Evolutionary conservation across 2,797 vertebrate genomes (phyloP), one percentile per base, ranked within the genome.

Genomic region (Simalia tracyae): DNA sequence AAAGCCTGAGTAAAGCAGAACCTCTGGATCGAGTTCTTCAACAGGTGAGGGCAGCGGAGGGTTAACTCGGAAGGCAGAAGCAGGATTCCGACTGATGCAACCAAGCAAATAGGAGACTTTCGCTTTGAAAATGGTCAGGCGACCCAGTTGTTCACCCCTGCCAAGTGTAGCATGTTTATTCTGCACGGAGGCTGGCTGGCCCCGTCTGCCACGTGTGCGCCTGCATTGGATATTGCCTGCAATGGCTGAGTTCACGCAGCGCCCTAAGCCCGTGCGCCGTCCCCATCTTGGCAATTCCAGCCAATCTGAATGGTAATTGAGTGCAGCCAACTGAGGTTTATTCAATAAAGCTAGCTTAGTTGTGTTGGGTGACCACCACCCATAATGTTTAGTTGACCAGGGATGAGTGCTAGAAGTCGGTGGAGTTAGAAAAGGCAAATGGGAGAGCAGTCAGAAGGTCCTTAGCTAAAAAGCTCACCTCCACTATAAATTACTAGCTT

Each of bases 11-110:
- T 93, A 97, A 98, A 94, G 99, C 99, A 2, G 98, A 99, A 91
- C 98, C 98, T 0, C 97, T 99, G 97, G 99, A 99, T 95, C 98
- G 98, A 92, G 98, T 98, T 90, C 97, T 99, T 93, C 98, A 98
- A 63, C 98, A 99, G 99, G 99, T 99, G 98, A 99, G 98, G 91
- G 15, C 46, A 64, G 0, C 0, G 46, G 46, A 9, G 87, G 81
- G 60, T 54, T 72, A 93, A 90, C 24, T 54, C 12, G 31, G 91
- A 24, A 89, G n/a, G 56, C 15, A 86, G 66, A 57, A 22, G 86
- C 0, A 1, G 63, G 12, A 2, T 46, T 59, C 63, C 22, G 12
- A 7, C 2, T 64, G 89, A 64, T 91, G 72, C 76, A 42, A 4
- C 50, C 68, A 63, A 85, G 85, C 54, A 94, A 93, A 90, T 0